Evolutionary conservation across 2,797 vertebrate genomes (phyloP).

Genomic region (Tauraco hartlaubi): DNA sequence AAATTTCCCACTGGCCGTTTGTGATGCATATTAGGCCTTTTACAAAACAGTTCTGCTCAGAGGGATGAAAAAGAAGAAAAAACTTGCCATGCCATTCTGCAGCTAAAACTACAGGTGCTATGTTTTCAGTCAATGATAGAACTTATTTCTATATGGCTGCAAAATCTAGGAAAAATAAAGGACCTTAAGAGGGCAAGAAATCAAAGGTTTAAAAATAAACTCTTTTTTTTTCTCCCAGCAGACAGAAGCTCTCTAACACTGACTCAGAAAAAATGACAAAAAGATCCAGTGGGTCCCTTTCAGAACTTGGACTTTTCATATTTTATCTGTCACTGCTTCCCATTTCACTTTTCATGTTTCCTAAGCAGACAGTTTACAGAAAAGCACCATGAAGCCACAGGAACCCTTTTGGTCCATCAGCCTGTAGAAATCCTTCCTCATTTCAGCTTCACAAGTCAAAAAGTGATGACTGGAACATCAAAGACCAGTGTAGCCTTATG

Average conservation of each 20-base stretch:
- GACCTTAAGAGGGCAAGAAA: not conserved
- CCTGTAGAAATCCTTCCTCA: not conserved
- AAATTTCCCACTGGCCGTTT: not conserved
- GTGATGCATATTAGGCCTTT: not conserved
- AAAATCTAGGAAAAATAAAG: not conserved
- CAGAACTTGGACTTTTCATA: not conserved
- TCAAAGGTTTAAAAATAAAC: not conserved
- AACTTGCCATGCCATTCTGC: not conserved
- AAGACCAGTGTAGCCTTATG: not conserved
- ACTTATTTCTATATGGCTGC: rapidly evolving
- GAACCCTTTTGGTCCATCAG: not conserved
- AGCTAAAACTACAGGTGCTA: not conserved
- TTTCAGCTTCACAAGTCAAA: not conserved
- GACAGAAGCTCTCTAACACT: not conserved
- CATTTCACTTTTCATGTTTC: not conserved
- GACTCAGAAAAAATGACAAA: not conserved
- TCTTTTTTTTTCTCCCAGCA: not conserved
- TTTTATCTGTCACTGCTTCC: not conserved
- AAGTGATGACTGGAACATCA: not conserved
- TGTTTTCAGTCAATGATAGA: not conserved
- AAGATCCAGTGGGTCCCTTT: not conserved
- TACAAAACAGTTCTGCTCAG: not conserved
- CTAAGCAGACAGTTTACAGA: not conserved
- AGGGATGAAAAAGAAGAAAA: not conserved
- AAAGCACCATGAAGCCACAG: not conserved